Evolutionary conservation across 2,113 vertebrate species (phyloP).

Genomic region (Gymnarchus niloticus): DNA sequence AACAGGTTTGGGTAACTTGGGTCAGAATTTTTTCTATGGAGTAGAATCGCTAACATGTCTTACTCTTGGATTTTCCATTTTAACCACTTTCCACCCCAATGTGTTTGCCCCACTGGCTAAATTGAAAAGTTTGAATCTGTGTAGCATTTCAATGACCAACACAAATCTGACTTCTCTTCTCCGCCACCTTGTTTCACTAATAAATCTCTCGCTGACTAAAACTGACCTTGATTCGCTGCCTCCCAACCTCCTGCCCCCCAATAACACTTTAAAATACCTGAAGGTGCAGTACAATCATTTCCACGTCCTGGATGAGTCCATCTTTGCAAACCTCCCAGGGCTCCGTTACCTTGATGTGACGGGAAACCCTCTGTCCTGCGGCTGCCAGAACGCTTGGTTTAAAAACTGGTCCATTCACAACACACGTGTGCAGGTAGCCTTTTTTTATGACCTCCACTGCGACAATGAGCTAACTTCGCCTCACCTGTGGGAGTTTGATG

Average conservation of each 20-base stretch:
- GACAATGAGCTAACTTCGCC: background rate
- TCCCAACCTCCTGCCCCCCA: background rate
- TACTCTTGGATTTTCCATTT: background rate
- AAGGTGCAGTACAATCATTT: conserved; percentile 11
- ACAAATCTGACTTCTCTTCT: background rate
- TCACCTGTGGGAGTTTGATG: conserved; percentile 18
- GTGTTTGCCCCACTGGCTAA: background rate
- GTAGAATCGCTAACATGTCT: background rate
- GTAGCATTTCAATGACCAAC: background rate
- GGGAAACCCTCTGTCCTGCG: conserved; percentile 12
- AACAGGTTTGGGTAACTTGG: background rate
- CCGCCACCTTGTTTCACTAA: background rate
- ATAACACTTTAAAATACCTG: conserved; percentile 15
- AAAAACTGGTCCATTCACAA: conserved; percentile 17
- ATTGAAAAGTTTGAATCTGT: background rate
- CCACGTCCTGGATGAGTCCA: background rate
- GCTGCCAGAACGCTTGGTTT: conserved; percentile 16
- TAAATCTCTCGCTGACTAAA: background rate
- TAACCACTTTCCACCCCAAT: background rate
- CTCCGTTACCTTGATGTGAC: conserved; percentile 4
- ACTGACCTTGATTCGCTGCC: background rate
- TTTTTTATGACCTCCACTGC: background rate
- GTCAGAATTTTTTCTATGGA: conserved; percentile 1
- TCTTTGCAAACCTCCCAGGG: background rate
- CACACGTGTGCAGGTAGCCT: background rate